phyloP scores from a whole-genome alignment of 1,140 invertebrate species.

The Dufourea novaeangliae region DNA sequence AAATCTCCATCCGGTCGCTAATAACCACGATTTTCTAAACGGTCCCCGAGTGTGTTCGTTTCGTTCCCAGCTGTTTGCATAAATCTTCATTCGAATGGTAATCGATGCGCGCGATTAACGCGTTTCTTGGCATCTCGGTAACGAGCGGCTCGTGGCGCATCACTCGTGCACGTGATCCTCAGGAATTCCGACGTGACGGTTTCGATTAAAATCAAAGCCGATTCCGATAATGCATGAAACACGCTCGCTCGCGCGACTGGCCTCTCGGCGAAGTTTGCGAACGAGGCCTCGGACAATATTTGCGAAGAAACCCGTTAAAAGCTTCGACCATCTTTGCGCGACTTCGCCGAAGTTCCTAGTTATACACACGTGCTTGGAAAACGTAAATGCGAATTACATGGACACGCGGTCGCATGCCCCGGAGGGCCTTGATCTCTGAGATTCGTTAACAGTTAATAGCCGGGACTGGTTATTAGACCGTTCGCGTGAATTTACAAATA shows the following conservation, averaged over 20 bases:
- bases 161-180: constrained; percentile 5
- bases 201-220: constrained; percentile 3
- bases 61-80: not conserved
- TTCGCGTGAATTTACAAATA: constrained; percentile 47
- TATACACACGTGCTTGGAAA: constrained; percentile 2
- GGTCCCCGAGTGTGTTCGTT: not conserved
- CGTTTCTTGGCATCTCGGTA: not conserved
- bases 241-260: not conserved
- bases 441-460: constrained; percentile 58
- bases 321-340: not conserved
- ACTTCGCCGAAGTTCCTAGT: not conserved
- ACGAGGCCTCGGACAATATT: not conserved
- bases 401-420: not conserved
- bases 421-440: constrained; percentile 29
- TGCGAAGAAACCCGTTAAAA: not conserved
- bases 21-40: constrained; percentile 21
- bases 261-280: not conserved
- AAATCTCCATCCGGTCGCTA: constrained; percentile 21
- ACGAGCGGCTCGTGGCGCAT: not conserved
- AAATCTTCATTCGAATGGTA: constrained; percentile 40
- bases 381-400: not conserved
- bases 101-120: constrained; percentile 19
- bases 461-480: constrained; percentile 50
- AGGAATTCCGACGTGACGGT: constrained; percentile 2
- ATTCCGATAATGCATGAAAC: not conserved